Conservation (phyloP, 2,797 vertebrate species). For the Microchirus variegatus region DNA sequence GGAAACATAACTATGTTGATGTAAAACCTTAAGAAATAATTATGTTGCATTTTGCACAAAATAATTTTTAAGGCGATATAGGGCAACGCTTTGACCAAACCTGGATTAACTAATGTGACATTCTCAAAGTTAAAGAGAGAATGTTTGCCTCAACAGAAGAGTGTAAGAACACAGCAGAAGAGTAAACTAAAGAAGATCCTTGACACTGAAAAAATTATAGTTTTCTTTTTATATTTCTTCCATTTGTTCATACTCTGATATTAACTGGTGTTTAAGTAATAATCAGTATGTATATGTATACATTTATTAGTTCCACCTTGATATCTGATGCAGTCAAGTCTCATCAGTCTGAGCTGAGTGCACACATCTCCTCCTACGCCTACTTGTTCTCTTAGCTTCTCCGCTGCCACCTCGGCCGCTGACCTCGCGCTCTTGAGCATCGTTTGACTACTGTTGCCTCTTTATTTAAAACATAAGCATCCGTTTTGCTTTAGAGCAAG, state of each 20-base stretch:
- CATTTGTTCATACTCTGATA: conserved; percentile 13
- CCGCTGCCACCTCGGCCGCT: conserved; percentile 22
- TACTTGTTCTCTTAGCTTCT: conserved; percentile 41
- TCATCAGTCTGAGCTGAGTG: conserved; percentile 49
- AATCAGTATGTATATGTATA: conserved; percentile 26
- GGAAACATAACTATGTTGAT: too few species aligned
- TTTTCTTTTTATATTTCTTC: too few species aligned
- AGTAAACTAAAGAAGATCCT: too few species aligned
- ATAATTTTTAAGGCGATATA: too few species aligned
- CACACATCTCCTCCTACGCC: conserved; percentile 26
- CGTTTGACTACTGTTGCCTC: conserved; percentile 52
- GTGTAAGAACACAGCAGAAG: too few species aligned
- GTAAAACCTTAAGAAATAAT: too few species aligned
- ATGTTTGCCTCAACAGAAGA: too few species aligned
- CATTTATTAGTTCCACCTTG: conserved; percentile 47
- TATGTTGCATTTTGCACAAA: too few species aligned
- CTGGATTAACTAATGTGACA: too few species aligned
- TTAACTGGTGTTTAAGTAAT: conserved; percentile 21
- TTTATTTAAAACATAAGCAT: conserved; percentile 23
- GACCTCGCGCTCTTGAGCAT: conserved; percentile 40
- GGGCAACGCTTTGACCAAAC: too few species aligned
- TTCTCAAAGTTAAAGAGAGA: too few species aligned
- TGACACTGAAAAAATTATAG: too few species aligned
- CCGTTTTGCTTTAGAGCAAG: conserved; percentile 43
- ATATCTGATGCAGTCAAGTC: conserved; percentile 42